phyloP scores from a whole-genome alignment of 2,113 vertebrate species.

The Caretta caretta region DNA sequence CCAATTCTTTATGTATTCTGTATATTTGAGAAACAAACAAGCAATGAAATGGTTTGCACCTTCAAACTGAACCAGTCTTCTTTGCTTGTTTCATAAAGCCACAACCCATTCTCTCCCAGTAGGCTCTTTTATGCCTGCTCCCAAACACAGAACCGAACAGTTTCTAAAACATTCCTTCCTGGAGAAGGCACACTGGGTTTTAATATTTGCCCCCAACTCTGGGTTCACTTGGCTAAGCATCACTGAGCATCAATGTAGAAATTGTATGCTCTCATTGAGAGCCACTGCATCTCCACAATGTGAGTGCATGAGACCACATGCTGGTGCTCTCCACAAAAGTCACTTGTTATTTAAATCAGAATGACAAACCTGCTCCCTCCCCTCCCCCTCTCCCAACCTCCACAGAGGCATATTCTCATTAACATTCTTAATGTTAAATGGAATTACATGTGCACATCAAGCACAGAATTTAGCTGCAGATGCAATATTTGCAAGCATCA shows the following conservation, averaged over 20 bases:
- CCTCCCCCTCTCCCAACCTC: constrained; percentile 51
- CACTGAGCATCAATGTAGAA: constrained; percentile 70
- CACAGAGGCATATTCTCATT: constrained; percentile 75
- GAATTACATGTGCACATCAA: constrained; percentile 79
- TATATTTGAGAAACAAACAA: constrained; percentile 40
- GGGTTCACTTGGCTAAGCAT: constrained; percentile 68
- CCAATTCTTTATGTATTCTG: background rate
- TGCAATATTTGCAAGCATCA: constrained; percentile 76
- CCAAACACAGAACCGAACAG: constrained; percentile 44
- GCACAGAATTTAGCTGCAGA: constrained; percentile 77
- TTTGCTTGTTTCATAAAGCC: constrained; percentile 10
- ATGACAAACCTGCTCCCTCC: constrained; percentile 69
- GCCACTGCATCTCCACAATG: constrained; percentile 67
- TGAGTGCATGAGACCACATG: constrained; percentile 66
- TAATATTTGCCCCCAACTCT: constrained; percentile 67
- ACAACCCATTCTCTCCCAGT: background rate
- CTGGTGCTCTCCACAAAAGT: constrained; percentile 74
- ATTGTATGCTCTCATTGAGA: constrained; percentile 56
- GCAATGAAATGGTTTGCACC: constrained; percentile 32
- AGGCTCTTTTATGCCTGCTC: constrained; percentile 27
- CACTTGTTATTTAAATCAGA: constrained; percentile 80
- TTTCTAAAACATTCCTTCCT: constrained; percentile 45
- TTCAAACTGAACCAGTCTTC: constrained; percentile 31
- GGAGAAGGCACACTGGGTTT: constrained; percentile 29
- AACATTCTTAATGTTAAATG: constrained; percentile 78